Base-by-base conservation (phyloP, 2,888 invertebrate genomes). In the Alentia gelatinosa region DNA sequence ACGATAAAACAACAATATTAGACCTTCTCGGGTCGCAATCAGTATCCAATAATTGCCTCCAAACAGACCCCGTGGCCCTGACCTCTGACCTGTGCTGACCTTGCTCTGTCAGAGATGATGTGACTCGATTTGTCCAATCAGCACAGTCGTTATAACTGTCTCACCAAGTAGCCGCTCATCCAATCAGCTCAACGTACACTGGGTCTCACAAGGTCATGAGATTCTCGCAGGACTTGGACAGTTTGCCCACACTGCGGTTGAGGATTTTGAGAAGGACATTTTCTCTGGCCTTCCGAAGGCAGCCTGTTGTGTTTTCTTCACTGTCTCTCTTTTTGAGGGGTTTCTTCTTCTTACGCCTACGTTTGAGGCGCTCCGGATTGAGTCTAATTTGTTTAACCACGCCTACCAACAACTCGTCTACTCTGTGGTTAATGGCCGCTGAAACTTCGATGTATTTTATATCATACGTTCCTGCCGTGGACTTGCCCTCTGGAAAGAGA, bases 391-490 rank as follows among this genome's bases (percentile, higher is more conserved):
- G 98, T 94, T 98, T 98, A 92, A 99, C 97, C 90, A 98, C 98
- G 0, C 99, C 99, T 35, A 99, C 99, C 83, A 99, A 97, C 0
- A 99, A 97, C 94, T 99, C 99, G 96, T 99, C 99, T 40, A 99
- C 98, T 96, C 99, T 98, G 97, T 99, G 98, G 96, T 99, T 99
- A 95, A 99, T 98, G n/a, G 98, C 99, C 26, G 99, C 99, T 0
- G 99, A 99, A 33, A 99, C 98, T 96, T 99, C 99, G 93, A 98
- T 98, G 97, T 98, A 98, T 96, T 99, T 99, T 91, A 98, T 98
- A 93, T 98, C 98, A 96, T 98, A 98, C 1, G 98, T 98, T 96
- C 98, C 98, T 9, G 99, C 99, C 93, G 98, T 97, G 95, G 98
- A 98, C 96, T 98, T 98, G 90, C 99, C 99, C 97, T 99, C 99